phyloP scores from a whole-genome alignment of 92 coral and sea anemone species.

The Desmophyllum pertusum region DNA sequence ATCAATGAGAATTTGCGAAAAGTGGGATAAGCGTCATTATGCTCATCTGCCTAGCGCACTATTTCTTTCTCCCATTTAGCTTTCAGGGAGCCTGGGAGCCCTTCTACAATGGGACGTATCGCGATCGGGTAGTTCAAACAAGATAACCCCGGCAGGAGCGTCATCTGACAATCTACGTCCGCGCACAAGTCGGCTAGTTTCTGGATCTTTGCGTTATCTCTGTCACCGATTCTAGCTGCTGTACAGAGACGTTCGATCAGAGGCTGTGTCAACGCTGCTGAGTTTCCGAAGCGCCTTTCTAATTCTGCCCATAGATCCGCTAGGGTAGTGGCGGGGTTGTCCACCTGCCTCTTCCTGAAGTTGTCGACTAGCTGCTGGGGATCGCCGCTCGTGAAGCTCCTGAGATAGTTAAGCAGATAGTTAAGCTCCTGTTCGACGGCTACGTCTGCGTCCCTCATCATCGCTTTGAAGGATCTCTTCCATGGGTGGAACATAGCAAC shows the following conservation, averaged over 20 bases:
- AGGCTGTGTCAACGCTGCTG: not conserved
- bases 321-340: slow-evolving; percentile 29
- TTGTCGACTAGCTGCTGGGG: slow-evolving; percentile 49
- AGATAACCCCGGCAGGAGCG: slow-evolving; percentile 49
- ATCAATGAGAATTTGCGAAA: slow-evolving; percentile 24
- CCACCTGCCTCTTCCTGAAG: slow-evolving; percentile 47
- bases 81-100: not conserved
- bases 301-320: slow-evolving; percentile 22
- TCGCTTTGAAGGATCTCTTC: slow-evolving; percentile 51
- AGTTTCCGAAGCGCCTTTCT: not conserved
- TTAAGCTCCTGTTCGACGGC: slow-evolving; percentile 35
- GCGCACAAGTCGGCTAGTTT: slow-evolving; percentile 54
- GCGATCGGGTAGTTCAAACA: slow-evolving; percentile 58
- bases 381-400: slow-evolving; percentile 49
- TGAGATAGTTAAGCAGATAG: no score
- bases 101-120: slow-evolving; percentile 40
- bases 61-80: slow-evolving; percentile 49
- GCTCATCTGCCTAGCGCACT: slow-evolving; percentile 36
- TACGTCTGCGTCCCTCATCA: slow-evolving; percentile 53
- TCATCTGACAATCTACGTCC: slow-evolving; percentile 52
- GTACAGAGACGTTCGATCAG: not conserved
- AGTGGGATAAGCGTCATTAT: slow-evolving; percentile 48
- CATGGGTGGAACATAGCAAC: slow-evolving; percentile 52
- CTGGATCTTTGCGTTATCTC: slow-evolving; percentile 35
- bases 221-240: slow-evolving; percentile 33